A percentile compares a stretch with the other conserved stretches of the same genome.
Conservation (phyloP, 2,113 vertebrate species). For the Mus musculus region DNA sequence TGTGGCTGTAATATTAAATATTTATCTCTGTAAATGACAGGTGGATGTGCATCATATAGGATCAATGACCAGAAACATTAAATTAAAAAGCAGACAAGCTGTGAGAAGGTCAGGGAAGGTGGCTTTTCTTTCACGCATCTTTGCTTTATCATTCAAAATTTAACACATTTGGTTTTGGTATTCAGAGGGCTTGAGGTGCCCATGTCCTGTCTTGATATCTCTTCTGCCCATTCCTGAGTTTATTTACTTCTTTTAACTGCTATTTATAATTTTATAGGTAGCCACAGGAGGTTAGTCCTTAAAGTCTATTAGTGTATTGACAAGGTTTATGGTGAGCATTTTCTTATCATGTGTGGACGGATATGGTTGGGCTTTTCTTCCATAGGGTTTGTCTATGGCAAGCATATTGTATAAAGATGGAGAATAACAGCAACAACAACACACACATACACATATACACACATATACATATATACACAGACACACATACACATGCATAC, state of each 20-base stretch:
- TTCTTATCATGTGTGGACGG: not conserved
- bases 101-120: not conserved
- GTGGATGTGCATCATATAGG: not conserved
- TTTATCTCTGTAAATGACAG: not conserved
- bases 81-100: not conserved
- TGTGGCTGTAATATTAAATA: not conserved
- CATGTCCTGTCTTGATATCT: not conserved
- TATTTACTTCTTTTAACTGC: conserved; percentile 12
- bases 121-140: not conserved
- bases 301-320: not conserved
- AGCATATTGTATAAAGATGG: not conserved
- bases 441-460: not conserved
- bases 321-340: not conserved
- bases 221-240: not conserved
- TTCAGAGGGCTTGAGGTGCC: not conserved
- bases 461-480: too few relatives aligned
- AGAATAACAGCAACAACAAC: not conserved
- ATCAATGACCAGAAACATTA: not conserved
- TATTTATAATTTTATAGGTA: not conserved
- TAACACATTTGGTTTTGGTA: not conserved
- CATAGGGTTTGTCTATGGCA: not conserved
- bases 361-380: not conserved
- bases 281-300: not conserved
- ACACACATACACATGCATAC: too few relatives aligned
- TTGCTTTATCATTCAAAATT: conserved; percentile 9